Evolutionary conservation across 2,113 vertebrate genomes (phyloP).

Genomic region (Tonatia bakeri): DNA sequence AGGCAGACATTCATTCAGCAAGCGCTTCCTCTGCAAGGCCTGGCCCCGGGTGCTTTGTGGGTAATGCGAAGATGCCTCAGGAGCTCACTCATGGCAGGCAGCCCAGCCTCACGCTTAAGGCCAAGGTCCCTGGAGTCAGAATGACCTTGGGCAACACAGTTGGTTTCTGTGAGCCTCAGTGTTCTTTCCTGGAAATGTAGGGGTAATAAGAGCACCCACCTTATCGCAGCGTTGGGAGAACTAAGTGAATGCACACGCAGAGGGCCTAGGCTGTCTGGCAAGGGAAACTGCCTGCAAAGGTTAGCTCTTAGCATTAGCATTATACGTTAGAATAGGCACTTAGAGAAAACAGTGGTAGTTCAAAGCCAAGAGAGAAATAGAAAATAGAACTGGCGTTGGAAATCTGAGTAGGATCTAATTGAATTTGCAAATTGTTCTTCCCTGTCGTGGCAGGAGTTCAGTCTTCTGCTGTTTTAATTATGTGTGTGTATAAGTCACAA

Average conservation of each 20-base stretch:
- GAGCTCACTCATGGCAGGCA: neutral
- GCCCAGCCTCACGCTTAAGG: neutral
- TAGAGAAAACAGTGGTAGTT: neutral
- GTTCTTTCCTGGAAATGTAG: conserved; percentile 10
- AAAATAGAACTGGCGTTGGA: neutral
- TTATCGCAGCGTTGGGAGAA: neutral
- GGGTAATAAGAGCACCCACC: neutral
- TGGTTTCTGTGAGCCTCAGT: neutral
- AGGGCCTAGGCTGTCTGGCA: neutral
- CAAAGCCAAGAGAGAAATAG: conserved; percentile 13
- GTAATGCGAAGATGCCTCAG: neutral
- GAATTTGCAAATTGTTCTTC: conserved; percentile 32
- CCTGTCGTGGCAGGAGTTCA: neutral
- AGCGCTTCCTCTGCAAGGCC: neutral
- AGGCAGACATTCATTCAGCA: neutral
- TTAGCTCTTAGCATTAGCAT: neutral
- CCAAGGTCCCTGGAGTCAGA: neutral
- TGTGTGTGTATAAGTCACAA: neutral
- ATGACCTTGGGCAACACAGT: neutral
- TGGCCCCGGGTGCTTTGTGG: neutral
- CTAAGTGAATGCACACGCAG: neutral
- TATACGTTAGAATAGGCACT: neutral
- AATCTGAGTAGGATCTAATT: conserved; percentile 39
- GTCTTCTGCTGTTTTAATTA: neutral
- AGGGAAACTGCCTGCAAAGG: neutral